Percentiles rank a stretch among this genome's conserved stretches.
phyloP scores from a whole-genome alignment of 2,888 invertebrate genomes.

The Drosophila barbarae region DNA sequence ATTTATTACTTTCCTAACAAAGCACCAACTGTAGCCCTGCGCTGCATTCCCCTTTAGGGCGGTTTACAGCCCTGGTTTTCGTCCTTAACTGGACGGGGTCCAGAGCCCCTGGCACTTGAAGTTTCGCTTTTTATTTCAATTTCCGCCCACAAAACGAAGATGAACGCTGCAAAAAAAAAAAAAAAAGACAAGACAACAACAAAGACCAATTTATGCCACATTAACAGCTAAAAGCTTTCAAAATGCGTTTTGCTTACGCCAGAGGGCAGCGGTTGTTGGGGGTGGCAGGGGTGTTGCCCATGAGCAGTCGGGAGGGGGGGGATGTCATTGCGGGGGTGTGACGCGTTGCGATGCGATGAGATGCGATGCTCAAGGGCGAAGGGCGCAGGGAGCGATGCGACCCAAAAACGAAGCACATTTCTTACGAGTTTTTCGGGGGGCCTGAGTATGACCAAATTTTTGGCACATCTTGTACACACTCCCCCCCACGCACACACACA shows the following conservation, averaged over 20 bases:
- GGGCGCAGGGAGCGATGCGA: background rate
- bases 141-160: constrained; percentile 58
- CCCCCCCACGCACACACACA: constrained; percentile 2
- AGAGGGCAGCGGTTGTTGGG: constrained; percentile 23
- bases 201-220: constrained; percentile 76
- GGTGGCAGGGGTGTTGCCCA: background rate
- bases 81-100: constrained; percentile 24
- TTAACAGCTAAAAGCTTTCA: constrained; percentile 75
- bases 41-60: no score
- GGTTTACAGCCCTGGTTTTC: constrained; percentile 8
- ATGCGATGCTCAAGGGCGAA: constrained; percentile 10
- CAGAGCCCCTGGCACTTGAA: constrained; percentile 52
- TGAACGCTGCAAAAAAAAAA: background rate
- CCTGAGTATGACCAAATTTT: constrained; percentile 65
- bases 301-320: background rate
- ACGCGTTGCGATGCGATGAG: constrained; percentile 2
- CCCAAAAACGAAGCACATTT: constrained; percentile 36
- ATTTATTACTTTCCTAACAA: background rate
- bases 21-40: background rate
- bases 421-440: constrained; percentile 42
- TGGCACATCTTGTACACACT: constrained; percentile 56
- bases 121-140: constrained; percentile 72
- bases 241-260: constrained; percentile 71
- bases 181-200: constrained; percentile 40
- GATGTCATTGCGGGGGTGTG: constrained; percentile 27